Percentiles rank a stretch among this genome's conserved stretches.
Evolutionary conservation across 2,113 vertebrate genomes (phyloP).

Genomic region (Takifugu bimaculatus): DNA sequence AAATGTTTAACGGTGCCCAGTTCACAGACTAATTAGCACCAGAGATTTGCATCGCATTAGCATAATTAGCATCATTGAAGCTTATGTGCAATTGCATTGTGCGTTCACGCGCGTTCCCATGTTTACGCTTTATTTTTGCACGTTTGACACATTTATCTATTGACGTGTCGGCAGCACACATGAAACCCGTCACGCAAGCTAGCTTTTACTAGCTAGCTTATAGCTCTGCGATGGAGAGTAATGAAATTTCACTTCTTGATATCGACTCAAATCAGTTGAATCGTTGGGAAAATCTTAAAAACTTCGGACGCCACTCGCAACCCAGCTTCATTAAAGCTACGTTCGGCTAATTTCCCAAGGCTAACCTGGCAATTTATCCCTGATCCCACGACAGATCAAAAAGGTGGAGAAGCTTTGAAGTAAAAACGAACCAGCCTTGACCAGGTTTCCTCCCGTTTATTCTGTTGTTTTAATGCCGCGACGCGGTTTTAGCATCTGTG

Average conservation of each 20-base stretch:
- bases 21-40: neutral
- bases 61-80: slow-evolving; percentile 41
- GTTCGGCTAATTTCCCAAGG: slow-evolving; percentile 32
- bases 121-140: slow-evolving; percentile 11
- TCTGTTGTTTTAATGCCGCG: slow-evolving; percentile 10
- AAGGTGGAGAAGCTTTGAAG: slow-evolving; percentile 2
- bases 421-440: slow-evolving; percentile 10
- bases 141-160: slow-evolving; percentile 1
- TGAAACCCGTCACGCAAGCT: neutral
- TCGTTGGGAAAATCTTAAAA: too few species aligned
- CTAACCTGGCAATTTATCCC: slow-evolving; percentile 27
- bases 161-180: neutral
- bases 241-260: too few species aligned
- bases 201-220: neutral
- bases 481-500: neutral
- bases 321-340: neutral
- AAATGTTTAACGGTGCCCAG: neutral
- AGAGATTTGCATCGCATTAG: slow-evolving; percentile 21
- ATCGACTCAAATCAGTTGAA: too few species aligned
- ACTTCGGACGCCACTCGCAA: neutral
- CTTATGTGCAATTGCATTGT: slow-evolving; percentile 27
- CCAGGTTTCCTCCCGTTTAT: slow-evolving; percentile 2
- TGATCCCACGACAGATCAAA: slow-evolving; percentile 9
- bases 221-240: too few species aligned
- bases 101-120: slow-evolving; percentile 16